These are phyloP conservation scores for Rousettus madagascariensis DNA, from an alignment of 2,797 vertebrate genomes.

Conservation along the genomic window DNA sequence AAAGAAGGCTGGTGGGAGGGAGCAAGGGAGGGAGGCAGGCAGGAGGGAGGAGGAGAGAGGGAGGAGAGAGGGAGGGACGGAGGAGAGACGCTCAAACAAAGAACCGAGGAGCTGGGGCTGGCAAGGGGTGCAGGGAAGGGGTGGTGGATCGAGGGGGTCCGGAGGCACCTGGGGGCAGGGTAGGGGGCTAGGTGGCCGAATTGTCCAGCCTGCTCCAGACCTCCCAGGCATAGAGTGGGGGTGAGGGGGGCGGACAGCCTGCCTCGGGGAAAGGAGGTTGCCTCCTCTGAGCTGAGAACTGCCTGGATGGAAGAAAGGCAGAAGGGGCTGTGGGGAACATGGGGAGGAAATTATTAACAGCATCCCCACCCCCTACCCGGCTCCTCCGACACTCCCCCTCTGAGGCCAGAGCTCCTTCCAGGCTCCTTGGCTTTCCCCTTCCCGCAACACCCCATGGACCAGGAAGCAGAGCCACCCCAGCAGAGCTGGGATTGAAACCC, in stretches of 20 bases:
- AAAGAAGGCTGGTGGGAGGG: constrained; percentile 71
- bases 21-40: constrained; percentile 66
- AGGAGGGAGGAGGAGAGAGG: constrained; percentile 77
- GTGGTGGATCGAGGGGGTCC: constrained; percentile 53
- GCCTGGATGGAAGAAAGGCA: constrained; percentile 11
- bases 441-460: constrained; percentile 59
- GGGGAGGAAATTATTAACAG: constrained; percentile 46
- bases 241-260: background rate
- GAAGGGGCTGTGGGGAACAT: background rate
- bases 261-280: constrained; percentile 52
- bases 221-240: constrained; percentile 32
- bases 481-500: constrained; percentile 40
- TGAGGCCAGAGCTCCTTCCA: background rate
- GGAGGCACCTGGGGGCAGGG: constrained; percentile 10
- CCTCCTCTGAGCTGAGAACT: constrained; percentile 27
- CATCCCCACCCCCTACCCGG: background rate
- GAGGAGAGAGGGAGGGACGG: constrained; percentile 81
- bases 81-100: constrained; percentile 78
- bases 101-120: constrained; percentile 76
- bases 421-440: constrained; percentile 42
- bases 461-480: constrained; percentile 58
- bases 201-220: constrained; percentile 34
- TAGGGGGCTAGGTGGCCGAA: constrained; percentile 5
- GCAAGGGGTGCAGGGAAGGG: constrained; percentile 71
- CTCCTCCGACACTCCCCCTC: background rate